A percentile compares a stretch with the other conserved stretches of the same genome.
These are phyloP conservation scores for Morpho helenor DNA, from an alignment of 2,888 invertebrate species.

Conservation along the genomic window DNA sequence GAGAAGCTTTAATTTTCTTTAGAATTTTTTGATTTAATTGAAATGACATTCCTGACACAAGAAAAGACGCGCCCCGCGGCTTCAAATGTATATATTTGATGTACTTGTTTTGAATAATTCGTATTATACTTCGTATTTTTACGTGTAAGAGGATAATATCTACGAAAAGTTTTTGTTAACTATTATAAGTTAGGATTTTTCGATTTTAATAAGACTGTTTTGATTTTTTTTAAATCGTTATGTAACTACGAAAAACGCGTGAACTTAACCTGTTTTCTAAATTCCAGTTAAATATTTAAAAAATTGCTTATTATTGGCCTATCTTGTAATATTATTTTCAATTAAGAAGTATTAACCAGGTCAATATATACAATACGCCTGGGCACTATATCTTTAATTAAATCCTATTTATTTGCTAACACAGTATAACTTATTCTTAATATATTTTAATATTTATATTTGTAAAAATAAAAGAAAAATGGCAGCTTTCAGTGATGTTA, in stretches of 20 bases:
- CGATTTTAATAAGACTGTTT: constrained; percentile 57
- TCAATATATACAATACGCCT: too few species aligned
- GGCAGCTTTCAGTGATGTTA: too few species aligned
- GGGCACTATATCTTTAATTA: too few species aligned
- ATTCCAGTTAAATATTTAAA: too few species aligned
- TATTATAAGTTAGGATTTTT: constrained; percentile 27
- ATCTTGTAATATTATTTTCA: too few species aligned
- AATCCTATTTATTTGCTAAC: too few species aligned
- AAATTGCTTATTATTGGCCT: too few species aligned
- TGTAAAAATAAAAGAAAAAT: too few species aligned
- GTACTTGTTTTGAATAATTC: constrained; percentile 14
- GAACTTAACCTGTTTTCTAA: not conserved
- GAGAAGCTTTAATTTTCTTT: constrained; percentile 32
- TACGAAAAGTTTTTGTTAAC: constrained; percentile 17
- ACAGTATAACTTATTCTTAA: not conserved
- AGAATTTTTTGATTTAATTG: constrained; percentile 22
- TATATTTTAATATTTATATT: not conserved
- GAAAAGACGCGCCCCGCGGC: constrained; percentile 29
- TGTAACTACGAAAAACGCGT: constrained; percentile 24
- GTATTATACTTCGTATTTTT: constrained; percentile 20
- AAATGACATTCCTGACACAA: constrained; percentile 31
- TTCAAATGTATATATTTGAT: constrained; percentile 22
- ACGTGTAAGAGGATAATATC: constrained; percentile 14
- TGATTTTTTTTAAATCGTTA: constrained; percentile 32
- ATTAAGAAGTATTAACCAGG: too few species aligned